Conservation (phyloP, 2,113 vertebrate genomes). For the Psilopogon haemacephalus region DNA sequence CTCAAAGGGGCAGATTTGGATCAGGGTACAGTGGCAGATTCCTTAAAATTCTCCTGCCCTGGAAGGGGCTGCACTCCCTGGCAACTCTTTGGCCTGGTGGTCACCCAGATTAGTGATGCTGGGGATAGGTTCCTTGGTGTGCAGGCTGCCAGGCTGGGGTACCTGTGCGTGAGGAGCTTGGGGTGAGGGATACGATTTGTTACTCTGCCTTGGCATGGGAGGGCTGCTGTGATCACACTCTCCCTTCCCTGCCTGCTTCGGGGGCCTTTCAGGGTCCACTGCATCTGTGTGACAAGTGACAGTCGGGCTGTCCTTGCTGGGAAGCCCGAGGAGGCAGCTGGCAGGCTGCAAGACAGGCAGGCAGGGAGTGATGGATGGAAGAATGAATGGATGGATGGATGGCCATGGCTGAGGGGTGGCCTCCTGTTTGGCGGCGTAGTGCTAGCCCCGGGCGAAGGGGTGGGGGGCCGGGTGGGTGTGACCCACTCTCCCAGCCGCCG, state of each 20-base stretch:
- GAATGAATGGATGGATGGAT: background rate
- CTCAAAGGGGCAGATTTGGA: background rate
- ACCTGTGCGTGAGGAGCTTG: rapidly evolving
- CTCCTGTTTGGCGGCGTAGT: background rate
- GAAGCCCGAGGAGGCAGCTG: background rate
- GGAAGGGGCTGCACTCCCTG: background rate
- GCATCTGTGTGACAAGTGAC: background rate
- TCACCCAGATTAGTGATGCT: rapidly evolving
- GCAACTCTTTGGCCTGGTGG: background rate
- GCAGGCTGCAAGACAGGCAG: background rate
- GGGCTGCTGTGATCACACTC: no score
- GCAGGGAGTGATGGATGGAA: background rate
- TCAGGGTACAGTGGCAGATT: background rate
- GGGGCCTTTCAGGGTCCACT: background rate
- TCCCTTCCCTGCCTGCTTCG: background rate
- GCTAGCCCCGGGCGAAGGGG: slow-evolving; percentile 2
- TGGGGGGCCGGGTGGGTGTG: slow-evolving; percentile 19
- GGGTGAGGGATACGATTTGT: rapidly evolving
- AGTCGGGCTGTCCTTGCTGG: background rate
- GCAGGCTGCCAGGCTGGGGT: background rate
- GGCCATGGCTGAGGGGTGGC: background rate
- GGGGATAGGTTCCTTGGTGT: no score
- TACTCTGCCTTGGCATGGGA: background rate
- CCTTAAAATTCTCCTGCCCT: background rate
- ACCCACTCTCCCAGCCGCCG: background rate